phyloP scores from a whole-genome alignment of 2,888 invertebrate genomes.

The Amorpha juglandis region DNA sequence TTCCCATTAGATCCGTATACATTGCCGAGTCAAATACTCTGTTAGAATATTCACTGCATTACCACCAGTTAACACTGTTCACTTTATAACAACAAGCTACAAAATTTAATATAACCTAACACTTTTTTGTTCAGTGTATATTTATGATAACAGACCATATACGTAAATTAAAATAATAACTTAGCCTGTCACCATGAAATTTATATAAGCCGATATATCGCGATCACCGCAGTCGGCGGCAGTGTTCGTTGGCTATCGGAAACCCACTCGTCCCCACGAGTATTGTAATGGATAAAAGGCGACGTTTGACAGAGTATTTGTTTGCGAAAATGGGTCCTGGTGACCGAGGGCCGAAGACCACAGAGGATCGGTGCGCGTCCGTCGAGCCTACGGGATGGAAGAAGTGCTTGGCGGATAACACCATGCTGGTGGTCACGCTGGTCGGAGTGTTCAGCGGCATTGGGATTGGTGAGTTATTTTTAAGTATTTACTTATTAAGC shows the following conservation, averaged over 20 bases:
- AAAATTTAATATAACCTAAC: background rate
- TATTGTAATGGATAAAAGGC: constrained; percentile 85
- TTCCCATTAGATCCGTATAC: background rate
- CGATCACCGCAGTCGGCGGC: background rate
- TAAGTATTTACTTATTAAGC: no score
- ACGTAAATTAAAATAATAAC: no score
- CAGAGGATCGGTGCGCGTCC: constrained; percentile 85
- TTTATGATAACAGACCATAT: background rate
- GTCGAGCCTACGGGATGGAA: constrained; percentile 86
- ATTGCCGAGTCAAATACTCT: background rate
- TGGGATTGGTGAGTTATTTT: constrained; percentile 84
- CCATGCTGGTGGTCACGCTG: constrained; percentile 91
- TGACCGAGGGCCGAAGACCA: constrained; percentile 84
- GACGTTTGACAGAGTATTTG: constrained; percentile 90
- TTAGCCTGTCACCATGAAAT: no score
- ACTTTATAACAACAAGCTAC: background rate
- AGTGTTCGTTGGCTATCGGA: background rate
- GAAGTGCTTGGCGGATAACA: constrained; percentile 90
- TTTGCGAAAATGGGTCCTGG: constrained; percentile 91
- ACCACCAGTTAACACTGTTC: background rate
- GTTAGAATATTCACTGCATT: background rate
- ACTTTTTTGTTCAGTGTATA: background rate
- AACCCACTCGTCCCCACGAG: background rate
- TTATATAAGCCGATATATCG: constrained; percentile 3
- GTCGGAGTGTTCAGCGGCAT: constrained; percentile 91